A percentile compares a stretch with the other conserved stretches of the same genome.
Evolutionary conservation across 2,888 invertebrate genomes (phyloP).

Genomic region (Luperina nickerlii): DNA sequence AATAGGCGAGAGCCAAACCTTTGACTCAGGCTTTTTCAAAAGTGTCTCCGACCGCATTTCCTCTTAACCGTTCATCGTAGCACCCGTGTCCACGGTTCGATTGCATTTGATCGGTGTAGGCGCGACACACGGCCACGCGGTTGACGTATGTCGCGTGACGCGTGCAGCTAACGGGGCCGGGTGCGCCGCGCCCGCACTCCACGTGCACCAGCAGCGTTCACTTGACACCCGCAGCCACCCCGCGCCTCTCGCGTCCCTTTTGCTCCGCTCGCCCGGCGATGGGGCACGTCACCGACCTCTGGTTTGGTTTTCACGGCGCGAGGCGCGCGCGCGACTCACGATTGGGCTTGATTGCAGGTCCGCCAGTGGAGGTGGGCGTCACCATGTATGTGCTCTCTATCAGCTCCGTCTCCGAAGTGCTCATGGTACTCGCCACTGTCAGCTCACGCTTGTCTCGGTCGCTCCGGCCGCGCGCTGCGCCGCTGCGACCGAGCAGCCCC

Average conservation of each 20-base stretch:
- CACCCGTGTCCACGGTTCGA: conserved; percentile 89
- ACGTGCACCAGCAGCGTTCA: conserved; percentile 54
- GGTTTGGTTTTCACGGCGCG: conserved; percentile 87
- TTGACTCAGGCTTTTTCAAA: too few relatives aligned
- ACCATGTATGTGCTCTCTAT: conserved; percentile 99
- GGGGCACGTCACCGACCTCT: conserved; percentile 84
- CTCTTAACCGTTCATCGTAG: conserved; percentile 86
- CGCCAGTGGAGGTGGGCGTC: conserved; percentile 99
- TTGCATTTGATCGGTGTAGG: conserved; percentile 75
- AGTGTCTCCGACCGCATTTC: too few relatives aligned
- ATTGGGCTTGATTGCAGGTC: conserved; percentile 94
- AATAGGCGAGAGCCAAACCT: too few relatives aligned
- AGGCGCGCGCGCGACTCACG: conserved; percentile 83
- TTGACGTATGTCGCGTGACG: conserved; percentile 58
- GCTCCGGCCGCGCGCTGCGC: conserved; percentile 79
- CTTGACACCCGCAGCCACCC: conserved; percentile 72
- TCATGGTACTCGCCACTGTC: conserved; percentile 95
- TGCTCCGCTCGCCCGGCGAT: conserved; percentile 78
- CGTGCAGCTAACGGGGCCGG: conserved; percentile 46
- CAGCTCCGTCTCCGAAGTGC: conserved; percentile 99
- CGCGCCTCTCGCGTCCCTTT: conserved; percentile 75
- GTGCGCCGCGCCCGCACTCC: conserved; percentile 54
- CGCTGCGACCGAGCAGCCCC: conserved; percentile 89
- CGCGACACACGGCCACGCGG: conserved; percentile 69
- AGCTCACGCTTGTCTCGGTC: conserved; percentile 88